Conservation (phyloP, 2,888 invertebrate species). For the Falcaria lacertinaria region DNA sequence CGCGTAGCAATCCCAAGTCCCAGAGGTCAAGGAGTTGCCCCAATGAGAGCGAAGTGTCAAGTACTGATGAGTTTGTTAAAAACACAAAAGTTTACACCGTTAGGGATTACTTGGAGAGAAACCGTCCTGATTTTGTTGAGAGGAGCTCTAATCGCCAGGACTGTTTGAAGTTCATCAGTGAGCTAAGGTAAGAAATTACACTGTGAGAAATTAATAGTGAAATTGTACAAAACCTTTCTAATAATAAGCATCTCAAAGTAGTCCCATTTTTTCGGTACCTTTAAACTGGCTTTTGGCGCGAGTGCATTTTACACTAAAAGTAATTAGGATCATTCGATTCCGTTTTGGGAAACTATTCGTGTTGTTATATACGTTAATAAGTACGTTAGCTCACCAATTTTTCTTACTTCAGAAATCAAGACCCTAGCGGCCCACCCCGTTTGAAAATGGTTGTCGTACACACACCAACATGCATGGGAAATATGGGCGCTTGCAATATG, state of each 20-base stretch:
- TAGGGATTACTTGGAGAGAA: constrained; percentile 84
- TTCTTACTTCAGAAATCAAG: constrained; percentile 59
- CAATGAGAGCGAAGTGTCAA: constrained; percentile 54
- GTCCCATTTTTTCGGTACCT: too few species aligned
- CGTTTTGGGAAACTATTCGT: too few species aligned
- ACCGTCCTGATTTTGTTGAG: constrained; percentile 85
- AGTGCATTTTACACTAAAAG: too few species aligned
- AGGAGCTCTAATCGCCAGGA: constrained; percentile 53
- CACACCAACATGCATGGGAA: constrained; percentile 43
- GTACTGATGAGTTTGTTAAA: constrained; percentile 47
- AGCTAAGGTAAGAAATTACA: constrained; percentile 51
- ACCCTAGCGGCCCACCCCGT: constrained; percentile 30
- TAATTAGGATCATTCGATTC: too few species aligned
- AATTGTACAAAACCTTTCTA: too few species aligned
- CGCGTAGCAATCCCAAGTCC: constrained; percentile 21
- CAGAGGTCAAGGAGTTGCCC: constrained; percentile 50
- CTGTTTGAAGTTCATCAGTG: constrained; percentile 55
- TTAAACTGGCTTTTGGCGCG: too few species aligned
- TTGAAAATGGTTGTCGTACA: constrained; percentile 68
- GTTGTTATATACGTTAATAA: too few species aligned
- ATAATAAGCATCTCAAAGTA: too few species aligned
- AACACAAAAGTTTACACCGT: constrained; percentile 62
- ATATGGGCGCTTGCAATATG: constrained; percentile 39
- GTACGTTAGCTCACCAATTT: constrained; percentile 58
- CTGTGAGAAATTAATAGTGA: too few species aligned